A percentile compares a stretch with the other conserved stretches of the same genome.
phyloP scores from a whole-genome alignment of 2,113 vertebrate genomes.

The Bufo bufo region DNA sequence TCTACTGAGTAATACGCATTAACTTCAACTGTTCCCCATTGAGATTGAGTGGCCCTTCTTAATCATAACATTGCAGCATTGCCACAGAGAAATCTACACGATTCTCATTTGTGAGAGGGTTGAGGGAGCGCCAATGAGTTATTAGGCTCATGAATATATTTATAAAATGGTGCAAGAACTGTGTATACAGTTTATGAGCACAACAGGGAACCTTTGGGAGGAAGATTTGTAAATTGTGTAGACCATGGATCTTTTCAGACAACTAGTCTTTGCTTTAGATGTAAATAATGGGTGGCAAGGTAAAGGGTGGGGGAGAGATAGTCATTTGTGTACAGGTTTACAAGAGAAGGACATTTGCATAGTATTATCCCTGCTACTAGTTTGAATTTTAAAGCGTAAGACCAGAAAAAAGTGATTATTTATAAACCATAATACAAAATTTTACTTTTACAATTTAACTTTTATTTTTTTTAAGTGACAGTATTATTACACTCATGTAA shows the following conservation, averaged over 20 bases:
- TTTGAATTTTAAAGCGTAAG: too few relatives aligned
- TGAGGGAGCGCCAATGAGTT: slow-evolving; percentile 21
- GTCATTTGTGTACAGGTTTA: not conserved
- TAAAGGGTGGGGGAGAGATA: not conserved
- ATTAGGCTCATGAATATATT: slow-evolving; percentile 45
- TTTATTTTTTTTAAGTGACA: too few relatives aligned
- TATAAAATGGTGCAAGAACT: slow-evolving; percentile 32
- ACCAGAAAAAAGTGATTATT: too few relatives aligned
- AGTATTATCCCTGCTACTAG: not conserved
- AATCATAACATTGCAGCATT: slow-evolving; percentile 41
- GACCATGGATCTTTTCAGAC: slow-evolving; percentile 37
- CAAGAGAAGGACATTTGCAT: not conserved
- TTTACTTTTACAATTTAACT: too few relatives aligned
- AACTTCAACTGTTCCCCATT: slow-evolving; percentile 52
- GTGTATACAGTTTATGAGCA: slow-evolving; percentile 41
- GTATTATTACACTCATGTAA: too few relatives aligned
- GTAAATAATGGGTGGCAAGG: not conserved
- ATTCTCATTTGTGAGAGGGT: slow-evolving; percentile 4
- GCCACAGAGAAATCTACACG: slow-evolving; percentile 11
- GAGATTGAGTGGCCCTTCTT: slow-evolving; percentile 39
- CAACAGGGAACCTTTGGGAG: slow-evolving; percentile 27
- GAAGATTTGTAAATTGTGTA: slow-evolving; percentile 13
- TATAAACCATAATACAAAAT: too few relatives aligned
- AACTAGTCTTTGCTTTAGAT: slow-evolving; percentile 9
- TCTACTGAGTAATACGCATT: slow-evolving; percentile 44